These are phyloP conservation scores for Tinamus major DNA, from an alignment of 2,797 vertebrate genomes.

Conservation along the genomic window DNA sequence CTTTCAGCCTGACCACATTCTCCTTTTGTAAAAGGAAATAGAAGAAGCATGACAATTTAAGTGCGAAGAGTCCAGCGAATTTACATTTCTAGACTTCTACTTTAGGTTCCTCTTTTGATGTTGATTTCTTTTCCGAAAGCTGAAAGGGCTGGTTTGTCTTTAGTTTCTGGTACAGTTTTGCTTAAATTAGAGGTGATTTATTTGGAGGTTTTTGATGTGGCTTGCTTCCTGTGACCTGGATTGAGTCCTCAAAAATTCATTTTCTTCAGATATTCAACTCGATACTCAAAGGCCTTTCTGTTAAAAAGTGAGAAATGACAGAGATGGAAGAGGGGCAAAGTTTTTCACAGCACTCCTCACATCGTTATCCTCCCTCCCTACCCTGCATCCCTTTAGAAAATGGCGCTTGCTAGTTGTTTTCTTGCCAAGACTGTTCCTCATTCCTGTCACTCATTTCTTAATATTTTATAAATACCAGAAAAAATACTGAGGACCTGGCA, in stretches of 20 bases:
- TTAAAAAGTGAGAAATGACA: background rate
- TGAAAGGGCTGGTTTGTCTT: conserved; percentile 63
- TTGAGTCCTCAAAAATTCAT: background rate
- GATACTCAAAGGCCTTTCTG: conserved; percentile 20
- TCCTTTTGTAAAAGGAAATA: conserved; percentile 32
- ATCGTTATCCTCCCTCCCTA: background rate
- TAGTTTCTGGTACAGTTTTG: conserved; percentile 23
- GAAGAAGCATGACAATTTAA: conserved; percentile 39
- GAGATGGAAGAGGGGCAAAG: background rate
- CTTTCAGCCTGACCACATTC: background rate
- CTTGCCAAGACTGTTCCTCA: conserved; percentile 10
- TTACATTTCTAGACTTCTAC: conserved; percentile 45
- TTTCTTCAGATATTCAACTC: conserved; percentile 26
- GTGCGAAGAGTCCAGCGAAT: conserved; percentile 38
- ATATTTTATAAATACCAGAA: conserved; percentile 16
- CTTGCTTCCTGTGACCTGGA: conserved; percentile 28
- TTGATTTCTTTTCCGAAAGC: conserved; percentile 29
- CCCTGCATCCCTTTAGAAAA: background rate
- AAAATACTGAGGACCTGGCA: background rate
- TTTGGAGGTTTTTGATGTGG: conserved; percentile 41
- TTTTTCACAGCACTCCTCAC: background rate
- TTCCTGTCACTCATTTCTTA: conserved; percentile 39
- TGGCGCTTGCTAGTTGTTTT: background rate
- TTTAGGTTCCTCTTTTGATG: conserved; percentile 35
- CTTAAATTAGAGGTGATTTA: conserved; percentile 62